Percentiles rank a stretch among this genome's conserved stretches.
Evolutionary conservation across 2,888 invertebrate genomes (phyloP).

Genomic region (Salticus scenicus): DNA sequence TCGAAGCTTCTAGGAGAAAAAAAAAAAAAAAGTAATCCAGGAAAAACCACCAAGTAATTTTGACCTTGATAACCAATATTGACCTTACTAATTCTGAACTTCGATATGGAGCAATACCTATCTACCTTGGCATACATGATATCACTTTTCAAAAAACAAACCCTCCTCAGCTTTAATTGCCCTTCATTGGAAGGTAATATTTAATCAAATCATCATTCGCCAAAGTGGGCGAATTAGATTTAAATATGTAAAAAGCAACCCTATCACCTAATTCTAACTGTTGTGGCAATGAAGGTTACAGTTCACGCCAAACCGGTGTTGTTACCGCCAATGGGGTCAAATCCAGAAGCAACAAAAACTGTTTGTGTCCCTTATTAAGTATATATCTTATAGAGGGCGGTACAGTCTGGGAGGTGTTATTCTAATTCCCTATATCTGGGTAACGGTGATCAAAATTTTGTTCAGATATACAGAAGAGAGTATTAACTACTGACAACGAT

Average conservation of each 20-base stretch:
- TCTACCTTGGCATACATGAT: constrained; percentile 3
- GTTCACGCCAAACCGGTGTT: constrained; percentile 44
- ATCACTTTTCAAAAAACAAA: not conserved
- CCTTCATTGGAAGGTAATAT: not conserved
- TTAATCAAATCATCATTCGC: not conserved
- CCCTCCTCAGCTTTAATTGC: not conserved
- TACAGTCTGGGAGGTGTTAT: constrained; percentile 61
- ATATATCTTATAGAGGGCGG: constrained; percentile 63
- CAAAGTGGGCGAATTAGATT: not conserved
- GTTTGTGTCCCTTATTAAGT: constrained; percentile 46
- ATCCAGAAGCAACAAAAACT: constrained; percentile 41
- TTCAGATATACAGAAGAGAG: constrained; percentile 58
- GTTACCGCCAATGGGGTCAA: constrained; percentile 66
- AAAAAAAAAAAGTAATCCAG: too few species aligned
- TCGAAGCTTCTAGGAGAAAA: not conserved
- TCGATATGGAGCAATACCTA: not conserved
- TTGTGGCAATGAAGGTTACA: not conserved
- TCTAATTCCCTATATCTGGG: constrained; percentile 68
- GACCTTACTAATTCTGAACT: not conserved
- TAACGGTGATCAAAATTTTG: constrained; percentile 62
- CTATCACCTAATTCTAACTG: not conserved
- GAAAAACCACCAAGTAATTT: not conserved
- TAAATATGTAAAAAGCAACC: not conserved
- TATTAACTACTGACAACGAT: constrained; percentile 47
- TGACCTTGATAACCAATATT: not conserved